Evolutionary conservation across 1,140 invertebrate species (phyloP).

Genomic region (Atta colombica): DNA sequence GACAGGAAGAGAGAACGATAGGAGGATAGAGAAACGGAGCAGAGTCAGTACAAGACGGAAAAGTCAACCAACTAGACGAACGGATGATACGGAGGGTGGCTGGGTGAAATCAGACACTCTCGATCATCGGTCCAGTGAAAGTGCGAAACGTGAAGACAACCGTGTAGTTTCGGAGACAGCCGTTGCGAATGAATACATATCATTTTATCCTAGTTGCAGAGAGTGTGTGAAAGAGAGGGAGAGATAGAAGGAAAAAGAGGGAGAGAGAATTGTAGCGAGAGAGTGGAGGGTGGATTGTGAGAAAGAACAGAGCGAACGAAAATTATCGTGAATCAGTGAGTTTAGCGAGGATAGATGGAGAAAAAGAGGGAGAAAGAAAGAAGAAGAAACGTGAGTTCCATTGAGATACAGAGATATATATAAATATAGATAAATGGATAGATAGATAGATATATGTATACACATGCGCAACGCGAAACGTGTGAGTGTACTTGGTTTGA

Average conservation of each 20-base stretch:
- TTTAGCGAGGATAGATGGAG: conserved; percentile 31
- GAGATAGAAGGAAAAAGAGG: neutral
- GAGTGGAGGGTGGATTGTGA: neutral
- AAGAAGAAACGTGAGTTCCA: conserved; percentile 11
- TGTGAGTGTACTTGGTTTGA: conserved; percentile 57
- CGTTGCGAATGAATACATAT: conserved; percentile 60
- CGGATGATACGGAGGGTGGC: conserved; percentile 16
- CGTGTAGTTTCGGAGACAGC: conserved; percentile 11
- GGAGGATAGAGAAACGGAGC: neutral
- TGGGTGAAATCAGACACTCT: conserved; percentile 31
- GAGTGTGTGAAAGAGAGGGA: neutral
- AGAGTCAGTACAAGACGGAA: conserved; percentile 6
- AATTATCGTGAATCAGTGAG: neutral
- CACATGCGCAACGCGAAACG: conserved; percentile 56
- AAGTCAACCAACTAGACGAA: conserved; percentile 24
- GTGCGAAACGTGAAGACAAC: neutral
- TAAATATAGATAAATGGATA: neutral
- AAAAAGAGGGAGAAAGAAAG: neutral
- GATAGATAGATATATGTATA: conserved; percentile 38
- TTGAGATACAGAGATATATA: conserved; percentile 44
- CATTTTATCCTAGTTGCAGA: conserved; percentile 57
- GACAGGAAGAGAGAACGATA: conserved; percentile 1
- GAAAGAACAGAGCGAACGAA: conserved; percentile 10
- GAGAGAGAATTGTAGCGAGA: neutral
- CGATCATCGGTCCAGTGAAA: conserved; percentile 24